A percentile compares a stretch with the other conserved stretches of the same genome.
Evolutionary conservation across 1,140 invertebrate genomes (phyloP).

Genomic region (Drosophila sulfurigaster): DNA sequence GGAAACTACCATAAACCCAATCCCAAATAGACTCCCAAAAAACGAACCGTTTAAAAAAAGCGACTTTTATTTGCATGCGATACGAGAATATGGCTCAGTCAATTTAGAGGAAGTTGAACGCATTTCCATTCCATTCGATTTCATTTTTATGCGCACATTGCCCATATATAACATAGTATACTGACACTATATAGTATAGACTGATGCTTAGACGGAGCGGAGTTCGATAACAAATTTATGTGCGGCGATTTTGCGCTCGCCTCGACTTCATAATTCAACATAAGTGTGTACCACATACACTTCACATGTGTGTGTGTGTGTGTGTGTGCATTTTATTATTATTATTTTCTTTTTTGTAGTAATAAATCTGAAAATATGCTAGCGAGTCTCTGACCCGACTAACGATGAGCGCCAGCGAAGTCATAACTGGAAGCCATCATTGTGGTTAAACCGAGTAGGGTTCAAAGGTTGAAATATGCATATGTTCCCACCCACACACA

Average conservation of each 20-base stretch:
- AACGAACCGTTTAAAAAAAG: too few species aligned
- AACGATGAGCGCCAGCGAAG: slow-evolving; percentile 29
- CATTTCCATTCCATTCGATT: too few species aligned
- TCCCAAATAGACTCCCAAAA: too few species aligned
- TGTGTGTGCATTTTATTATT: not conserved
- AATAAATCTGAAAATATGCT: slow-evolving; percentile 25
- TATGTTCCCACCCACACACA: slow-evolving; percentile 8
- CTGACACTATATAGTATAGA: too few species aligned
- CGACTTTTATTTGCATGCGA: too few species aligned
- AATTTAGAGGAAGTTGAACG: too few species aligned
- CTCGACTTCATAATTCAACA: not conserved
- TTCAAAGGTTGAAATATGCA: slow-evolving; percentile 55
- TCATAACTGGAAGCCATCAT: slow-evolving; percentile 12
- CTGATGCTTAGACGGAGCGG: too few species aligned
- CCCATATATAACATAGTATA: too few species aligned
- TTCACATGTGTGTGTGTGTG: not conserved
- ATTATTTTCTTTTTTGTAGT: not conserved
- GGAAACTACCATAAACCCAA: too few species aligned
- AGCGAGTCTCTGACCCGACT: slow-evolving; percentile 35
- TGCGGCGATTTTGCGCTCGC: not conserved
- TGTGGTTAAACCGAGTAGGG: slow-evolving; percentile 38
- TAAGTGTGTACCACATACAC: not conserved
- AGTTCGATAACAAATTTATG: slow-evolving; percentile 1
- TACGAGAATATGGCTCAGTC: too few species aligned
- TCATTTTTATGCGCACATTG: too few species aligned